Evolutionary conservation across 1,140 invertebrate species (phyloP), one percentile per base, ranked within the genome.

Genomic region (Holcopasites calliopsidis): DNA sequence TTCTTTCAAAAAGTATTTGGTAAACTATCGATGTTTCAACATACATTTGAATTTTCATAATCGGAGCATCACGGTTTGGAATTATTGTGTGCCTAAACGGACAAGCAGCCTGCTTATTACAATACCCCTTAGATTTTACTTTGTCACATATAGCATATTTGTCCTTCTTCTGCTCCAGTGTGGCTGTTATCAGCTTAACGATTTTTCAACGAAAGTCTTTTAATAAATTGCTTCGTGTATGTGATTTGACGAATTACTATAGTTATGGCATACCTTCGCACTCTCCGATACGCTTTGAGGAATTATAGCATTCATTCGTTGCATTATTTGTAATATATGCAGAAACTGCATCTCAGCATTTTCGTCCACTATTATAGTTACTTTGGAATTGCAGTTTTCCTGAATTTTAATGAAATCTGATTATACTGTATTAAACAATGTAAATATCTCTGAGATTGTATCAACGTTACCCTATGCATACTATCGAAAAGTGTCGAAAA

Each of bases 401-500:
- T 90, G 35, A 42, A 83, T 75, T 50, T 50, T 76, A 31, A 28
- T 21, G 42, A 47, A 42, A 65, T 54, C 26, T 58, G 28, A 40
- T 58, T 66, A 11, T 21, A 35, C 33, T 44, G 5, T n/a, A 26
- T 33, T 3, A 54, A 50, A 78, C 26, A 26, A 21, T 58, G 23
- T 16, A 40, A n/a, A 28, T 13, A 5, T 26, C 55, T 11, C 31
- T 21, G 16, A 55, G 33, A 6, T 7, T 35, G 18, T 11, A 16
- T n/a, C n/a, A n/a, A n/a, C n/a, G n/a, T n/a, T 69, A 81, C 50
- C 47, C 28, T 68, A 66, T 76, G 54, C 55, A 71, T 54, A 47
- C 6, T 66, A 62, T 90, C 80, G 72, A 91, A 89, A 4, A 92
- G 71, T 21, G 87, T 85, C 10, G 90, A 91, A 79, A 92, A 92